phyloP scores from a whole-genome alignment of 1,140 invertebrate genomes.

The Platyura marginata region DNA sequence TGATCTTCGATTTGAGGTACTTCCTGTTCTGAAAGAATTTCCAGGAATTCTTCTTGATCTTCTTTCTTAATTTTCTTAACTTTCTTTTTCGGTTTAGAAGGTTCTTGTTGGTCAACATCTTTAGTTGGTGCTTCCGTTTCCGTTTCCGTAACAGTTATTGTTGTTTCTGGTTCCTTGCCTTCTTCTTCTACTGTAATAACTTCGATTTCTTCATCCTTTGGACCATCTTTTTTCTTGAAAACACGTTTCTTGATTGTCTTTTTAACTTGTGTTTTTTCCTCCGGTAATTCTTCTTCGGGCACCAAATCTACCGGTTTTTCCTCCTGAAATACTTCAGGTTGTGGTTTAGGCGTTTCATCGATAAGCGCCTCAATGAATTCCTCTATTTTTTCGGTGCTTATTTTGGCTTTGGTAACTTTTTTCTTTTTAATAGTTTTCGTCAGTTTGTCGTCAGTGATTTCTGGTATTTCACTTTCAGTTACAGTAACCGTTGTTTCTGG shows the following conservation, averaged over 20 bases:
- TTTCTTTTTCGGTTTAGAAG: background rate
- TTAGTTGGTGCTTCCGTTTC: constrained; percentile 9
- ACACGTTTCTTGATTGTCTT: constrained; percentile 9
- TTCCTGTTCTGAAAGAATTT: too few relatives aligned
- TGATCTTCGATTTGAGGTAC: background rate
- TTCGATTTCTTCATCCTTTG: constrained; percentile 21
- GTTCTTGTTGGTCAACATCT: constrained; percentile 14
- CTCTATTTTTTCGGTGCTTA: constrained; percentile 17
- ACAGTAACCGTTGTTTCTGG: constrained; percentile 7
- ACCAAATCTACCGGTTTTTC: constrained; percentile 8
- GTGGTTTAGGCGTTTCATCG: constrained; percentile 20
- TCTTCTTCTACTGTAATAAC: constrained; percentile 15
- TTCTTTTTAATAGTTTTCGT: constrained; percentile 15
- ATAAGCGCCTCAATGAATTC: constrained; percentile 18
- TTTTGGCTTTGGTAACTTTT: constrained; percentile 15
- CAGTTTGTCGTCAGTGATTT: constrained; percentile 22
- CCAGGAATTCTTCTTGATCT: background rate
- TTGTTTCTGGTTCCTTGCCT: constrained; percentile 10
- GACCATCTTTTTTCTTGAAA: constrained; percentile 9
- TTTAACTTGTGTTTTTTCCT: constrained; percentile 11
- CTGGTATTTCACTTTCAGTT: constrained; percentile 6
- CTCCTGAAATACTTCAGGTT: constrained; percentile 8
- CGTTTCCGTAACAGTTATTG: constrained; percentile 8
- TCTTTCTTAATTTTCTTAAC: background rate
- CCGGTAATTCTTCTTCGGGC: constrained; percentile 12